Percentiles rank a stretch among this genome's conserved stretches.
These are phyloP conservation scores for Apostichopus japonicus DNA, from an alignment of 35 echinoderm and acorn worm species.

Conservation along the genomic window DNA sequence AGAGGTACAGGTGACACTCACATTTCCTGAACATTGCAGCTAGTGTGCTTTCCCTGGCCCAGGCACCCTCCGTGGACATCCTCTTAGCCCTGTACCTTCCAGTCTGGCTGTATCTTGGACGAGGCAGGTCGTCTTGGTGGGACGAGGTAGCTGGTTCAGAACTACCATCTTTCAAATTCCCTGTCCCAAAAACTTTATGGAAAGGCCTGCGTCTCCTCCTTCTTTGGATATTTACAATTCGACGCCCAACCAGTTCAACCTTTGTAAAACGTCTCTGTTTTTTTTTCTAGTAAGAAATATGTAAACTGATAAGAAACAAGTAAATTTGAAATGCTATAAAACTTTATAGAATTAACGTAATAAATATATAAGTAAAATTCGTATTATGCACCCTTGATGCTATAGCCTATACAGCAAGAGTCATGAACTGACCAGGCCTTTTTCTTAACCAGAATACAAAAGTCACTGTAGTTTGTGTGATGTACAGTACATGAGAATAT, in stretches of 20 bases:
- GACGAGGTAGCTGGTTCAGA: background rate
- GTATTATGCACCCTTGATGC: no score
- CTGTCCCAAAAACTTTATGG: background rate
- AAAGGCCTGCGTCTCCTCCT: background rate
- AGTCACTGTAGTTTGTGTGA: no score
- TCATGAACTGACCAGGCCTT: no score
- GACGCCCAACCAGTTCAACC: constrained; percentile 2
- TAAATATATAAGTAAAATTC: no score
- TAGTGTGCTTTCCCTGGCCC: background rate
- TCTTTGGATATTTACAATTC: background rate
- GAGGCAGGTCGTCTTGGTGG: background rate
- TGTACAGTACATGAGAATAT: no score
- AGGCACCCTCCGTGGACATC: background rate
- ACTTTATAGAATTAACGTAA: no score
- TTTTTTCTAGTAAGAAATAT: background rate
- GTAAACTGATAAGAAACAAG: background rate
- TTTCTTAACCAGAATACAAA: no score
- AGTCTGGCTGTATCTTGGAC: background rate
- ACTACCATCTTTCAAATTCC: background rate
- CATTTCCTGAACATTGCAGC: background rate
- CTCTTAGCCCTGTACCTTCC: background rate
- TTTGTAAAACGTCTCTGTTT: background rate
- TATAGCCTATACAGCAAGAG: no score
- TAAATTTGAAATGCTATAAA: no score
- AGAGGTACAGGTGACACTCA: background rate